Base-by-base conservation (phyloP, 2,113 vertebrate genomes). In the Prinia subflava region DNA sequence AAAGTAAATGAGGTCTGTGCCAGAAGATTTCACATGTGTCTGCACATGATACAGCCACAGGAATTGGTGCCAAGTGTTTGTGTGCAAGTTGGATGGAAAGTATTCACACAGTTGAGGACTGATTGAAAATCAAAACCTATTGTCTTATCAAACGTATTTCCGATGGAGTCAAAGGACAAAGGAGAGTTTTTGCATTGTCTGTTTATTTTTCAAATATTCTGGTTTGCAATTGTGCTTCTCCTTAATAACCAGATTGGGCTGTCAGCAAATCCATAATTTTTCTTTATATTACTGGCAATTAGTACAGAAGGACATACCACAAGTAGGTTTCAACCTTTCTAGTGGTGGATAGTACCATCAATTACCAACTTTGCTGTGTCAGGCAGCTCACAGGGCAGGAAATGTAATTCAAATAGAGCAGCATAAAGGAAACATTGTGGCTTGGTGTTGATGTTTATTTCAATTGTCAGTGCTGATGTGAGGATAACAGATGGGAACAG, bases 381-480 rank as follows among this genome's bases (percentile, higher is more conserved):
- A 71, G 87, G 68, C 31, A 91, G 50, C 67, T 82, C 86, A 69
- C 35, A 85, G 62, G 65, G 83, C 19, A 88, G 42, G 64, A 95
- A 91, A 94, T 73, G 20, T 67, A 90, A 73, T 89, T 60, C 52
- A 67, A 74, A 91, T 41, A 49, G 59, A 95, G 31, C 28, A 81
- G 39, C 22, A 70, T 92, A 91, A 94, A 93, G 60, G 53, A 76
- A 94, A 90, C 42, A 70, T 59, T 71, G 79, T 83, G 71, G 41
- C 28, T 92, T 30, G 83, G 76, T 92, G 94, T 67, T 94, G 79
- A 92, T 44, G 39, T 59, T 96, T 89, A 84, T 94, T 97, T 96
- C 92, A 89, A 89, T 79, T 33, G 31, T 80, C 33, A 37, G 52
- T 74, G 37, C 23, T 94, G 73, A 67, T 79, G 46, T 64, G 31